Base-by-base conservation (phyloP, 2,888 invertebrate species). In the Crocallis elinguaria region DNA sequence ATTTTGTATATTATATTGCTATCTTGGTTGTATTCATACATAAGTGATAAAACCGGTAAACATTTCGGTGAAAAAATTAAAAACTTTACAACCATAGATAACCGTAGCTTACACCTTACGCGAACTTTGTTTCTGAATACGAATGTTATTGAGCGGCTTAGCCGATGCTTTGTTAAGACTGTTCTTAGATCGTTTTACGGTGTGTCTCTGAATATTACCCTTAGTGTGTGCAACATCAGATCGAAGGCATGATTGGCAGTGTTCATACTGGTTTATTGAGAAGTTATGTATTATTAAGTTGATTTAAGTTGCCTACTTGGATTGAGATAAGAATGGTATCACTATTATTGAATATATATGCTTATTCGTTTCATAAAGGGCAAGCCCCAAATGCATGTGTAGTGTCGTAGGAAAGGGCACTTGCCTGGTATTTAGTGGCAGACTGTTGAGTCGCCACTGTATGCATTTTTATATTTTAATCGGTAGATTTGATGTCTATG, bases 291-390 rank as follows among this genome's bases (percentile, higher is more conserved):
- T 46, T 39, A 8, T 13, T 29, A 25, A 25, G 25, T 25, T 25
- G 9, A 9, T 3, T 29, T 29, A 29, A 9, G 11, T 29, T 12
- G 8, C 0, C 46, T 39, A 35, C 33, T 42, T 50, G 54, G 52
- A 50, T 55, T 60, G 55, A 36, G 55, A 41, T 55, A 49, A 37
- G 37, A 53, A 45, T 54, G 41, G 14, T 21, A 36, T 49, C 43
- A 53, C 33, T 19, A 17, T 46, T 23, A 35, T 41, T 3, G n/a
- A 25, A 23, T 9, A 25, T 25, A n/a, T 2, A n/a, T 25, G 25
- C 25, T 7, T 30, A 11, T 9, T 3, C 14, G 3, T 12, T 5
- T 42, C 25, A 16, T 19, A 25, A 30, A 12, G 21, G 41, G 32
- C 21, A 32, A 14, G 21, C 13, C 32, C 21, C 21, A 6, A 21